Evolutionary conservation across 2,113 vertebrate species (phyloP), one percentile per base, ranked within the genome.

Genomic region (Lanius collurio): DNA sequence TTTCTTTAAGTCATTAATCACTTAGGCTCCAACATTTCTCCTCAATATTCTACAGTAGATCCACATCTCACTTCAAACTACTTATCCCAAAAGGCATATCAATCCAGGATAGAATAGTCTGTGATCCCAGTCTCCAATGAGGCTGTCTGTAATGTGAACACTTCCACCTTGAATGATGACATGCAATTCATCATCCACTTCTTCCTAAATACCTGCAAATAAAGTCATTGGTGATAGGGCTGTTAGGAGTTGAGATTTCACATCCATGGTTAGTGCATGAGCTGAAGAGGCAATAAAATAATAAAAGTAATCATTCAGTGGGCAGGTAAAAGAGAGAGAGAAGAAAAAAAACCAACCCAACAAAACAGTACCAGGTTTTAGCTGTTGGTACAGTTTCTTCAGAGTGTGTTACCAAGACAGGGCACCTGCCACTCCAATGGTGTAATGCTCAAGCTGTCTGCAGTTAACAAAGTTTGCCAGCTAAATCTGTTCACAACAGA

Each of bases 211-310:
- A 46, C 9, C 46, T 23, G 27, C 62, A 44, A 67, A 65, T 47
- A 37, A 47, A 71, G 16, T 60, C 15, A 89, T 4, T 16, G 35
- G 6, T 2, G 8, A 50, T 4, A 16, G 1, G 4, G 53, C 10
- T 33, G 67, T 16, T 26, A 78, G 11, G 14, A 42, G 24, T 1
- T 33, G 19, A 67, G 41, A 79, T 67, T 89, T 82, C 31, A 28
- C 1, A 1, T 41, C 27, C 10, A 63, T 17, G 13, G 27, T 3
- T 3, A 3, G 12, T 24, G 10, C 24, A 31, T 7, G 9, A 93
- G 64, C 59, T 75, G 47, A 70, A 84, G 11, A 75, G 46, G 28
- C 21, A 91, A 62, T 23, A 65, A 75, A 80, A 56, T 19, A 65
- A 33, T 31, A 60, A 28, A 74, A 67, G 16, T 19, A 10, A 68